A percentile compares a stretch with the other conserved stretches of the same genome.
Evolutionary conservation across 2,797 vertebrate species (phyloP).

Genomic region (Anisognathus igniventris): DNA sequence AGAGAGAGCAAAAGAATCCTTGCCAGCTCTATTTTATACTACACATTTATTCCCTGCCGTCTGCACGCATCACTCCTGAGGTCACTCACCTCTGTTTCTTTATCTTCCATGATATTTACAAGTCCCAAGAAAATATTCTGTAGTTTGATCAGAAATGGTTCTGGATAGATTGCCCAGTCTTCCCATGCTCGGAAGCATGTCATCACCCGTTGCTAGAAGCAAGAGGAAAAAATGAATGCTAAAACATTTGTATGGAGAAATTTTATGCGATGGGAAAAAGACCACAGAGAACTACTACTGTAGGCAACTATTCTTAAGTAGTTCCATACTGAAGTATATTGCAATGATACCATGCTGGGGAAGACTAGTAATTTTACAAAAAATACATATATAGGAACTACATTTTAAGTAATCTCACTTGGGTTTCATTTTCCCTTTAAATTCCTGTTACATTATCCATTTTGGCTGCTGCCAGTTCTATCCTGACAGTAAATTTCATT

Average conservation of each 20-base stretch:
- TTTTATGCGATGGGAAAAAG: background rate
- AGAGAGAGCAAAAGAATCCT: background rate
- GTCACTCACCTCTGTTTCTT: conserved; percentile 79
- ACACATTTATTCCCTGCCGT: background rate
- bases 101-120: conserved; percentile 90
- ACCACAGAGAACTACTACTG: background rate
- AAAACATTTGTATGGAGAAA: background rate
- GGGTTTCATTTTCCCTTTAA: background rate
- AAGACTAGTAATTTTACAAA: background rate
- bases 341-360: background rate
- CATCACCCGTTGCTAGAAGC: conserved; percentile 94
- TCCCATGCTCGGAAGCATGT: conserved; percentile 98
- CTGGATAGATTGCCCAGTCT: conserved; percentile 98
- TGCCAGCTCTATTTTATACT: background rate
- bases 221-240: conserved; percentile 17
- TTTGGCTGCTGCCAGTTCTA: background rate
- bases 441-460: background rate
- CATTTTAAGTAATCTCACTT: background rate
- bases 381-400: background rate
- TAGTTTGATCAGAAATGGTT: conserved; percentile 96
- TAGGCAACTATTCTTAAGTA: background rate
- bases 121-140: conserved; percentile 98
- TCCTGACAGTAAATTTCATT: background rate
- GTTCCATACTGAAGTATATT: background rate
- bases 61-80: background rate